Percentiles rank a stretch among this genome's conserved stretches.
These are phyloP conservation scores for Nemurella pictetii DNA, from an alignment of 2,888 invertebrate genomes.

Conservation along the genomic window DNA sequence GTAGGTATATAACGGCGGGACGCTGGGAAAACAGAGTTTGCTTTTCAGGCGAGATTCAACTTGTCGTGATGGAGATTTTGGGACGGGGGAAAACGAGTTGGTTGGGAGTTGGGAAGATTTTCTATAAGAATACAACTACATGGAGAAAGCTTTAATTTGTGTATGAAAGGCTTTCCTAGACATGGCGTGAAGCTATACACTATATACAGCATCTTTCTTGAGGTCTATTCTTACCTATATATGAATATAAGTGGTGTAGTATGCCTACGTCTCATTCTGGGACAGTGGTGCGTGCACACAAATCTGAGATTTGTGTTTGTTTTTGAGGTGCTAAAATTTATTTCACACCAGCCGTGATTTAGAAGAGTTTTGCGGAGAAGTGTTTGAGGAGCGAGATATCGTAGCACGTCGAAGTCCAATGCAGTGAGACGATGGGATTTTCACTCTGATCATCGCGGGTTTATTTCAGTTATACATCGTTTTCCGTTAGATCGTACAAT, in stretches of 20 bases:
- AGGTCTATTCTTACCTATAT: background rate
- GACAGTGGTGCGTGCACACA: background rate
- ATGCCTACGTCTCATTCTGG: too few species aligned
- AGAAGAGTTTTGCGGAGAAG: too few species aligned
- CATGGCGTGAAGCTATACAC: background rate
- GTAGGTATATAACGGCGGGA: background rate
- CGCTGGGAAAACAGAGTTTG: background rate
- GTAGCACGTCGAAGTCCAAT: too few species aligned
- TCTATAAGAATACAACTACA: background rate
- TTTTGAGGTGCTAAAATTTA: too few species aligned
- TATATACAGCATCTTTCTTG: background rate
- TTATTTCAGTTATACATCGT: too few species aligned
- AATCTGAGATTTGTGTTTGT: too few species aligned
- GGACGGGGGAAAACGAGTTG: background rate
- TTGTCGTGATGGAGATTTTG: background rate
- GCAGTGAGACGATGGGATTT: too few species aligned
- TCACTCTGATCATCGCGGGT: too few species aligned
- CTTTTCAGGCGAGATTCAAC: background rate
- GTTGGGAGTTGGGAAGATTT: background rate
- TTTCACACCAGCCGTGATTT: too few species aligned
- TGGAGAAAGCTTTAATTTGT: background rate
- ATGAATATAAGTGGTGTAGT: background rate
- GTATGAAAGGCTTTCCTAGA: background rate
- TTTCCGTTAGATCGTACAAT: too few species aligned
- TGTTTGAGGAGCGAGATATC: too few species aligned